Percentiles rank a stretch among this genome's conserved stretches.
Evolutionary conservation across 2,797 vertebrate species (phyloP).

Genomic region (Odontamblyopus rebecca): DNA sequence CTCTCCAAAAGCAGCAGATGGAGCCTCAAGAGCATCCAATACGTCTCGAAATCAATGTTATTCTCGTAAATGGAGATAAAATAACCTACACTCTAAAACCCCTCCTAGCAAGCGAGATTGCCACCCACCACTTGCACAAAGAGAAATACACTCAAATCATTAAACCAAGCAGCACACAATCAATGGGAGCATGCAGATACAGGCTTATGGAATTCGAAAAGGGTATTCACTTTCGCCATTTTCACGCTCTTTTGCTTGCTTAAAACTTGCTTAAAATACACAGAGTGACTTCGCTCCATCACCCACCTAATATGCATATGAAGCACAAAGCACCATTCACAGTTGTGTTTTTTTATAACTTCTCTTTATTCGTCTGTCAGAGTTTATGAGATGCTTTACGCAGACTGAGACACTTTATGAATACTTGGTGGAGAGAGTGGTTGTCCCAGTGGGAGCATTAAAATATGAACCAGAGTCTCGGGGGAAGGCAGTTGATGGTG

Average conservation of each 20-base stretch:
- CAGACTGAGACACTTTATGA: slow-evolving; percentile 32
- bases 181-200: slow-evolving; percentile 48
- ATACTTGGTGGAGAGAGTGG: slow-evolving; percentile 30
- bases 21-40: slow-evolving; percentile 46
- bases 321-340: neutral
- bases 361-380: slow-evolving; percentile 10
- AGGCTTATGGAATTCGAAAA: slow-evolving; percentile 26
- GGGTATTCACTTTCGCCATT: slow-evolving; percentile 37
- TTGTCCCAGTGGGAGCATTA: slow-evolving; percentile 44
- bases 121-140: slow-evolving; percentile 40
- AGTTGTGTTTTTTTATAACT: slow-evolving; percentile 17
- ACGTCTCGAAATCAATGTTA: slow-evolving; percentile 61
- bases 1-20: slow-evolving; percentile 44
- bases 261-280: slow-evolving; percentile 11
- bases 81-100: slow-evolving; percentile 48
- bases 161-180: slow-evolving; percentile 48
- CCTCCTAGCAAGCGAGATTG: slow-evolving; percentile 44
- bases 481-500: slow-evolving; percentile 49
- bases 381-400: slow-evolving; percentile 18
- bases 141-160: slow-evolving; percentile 52
- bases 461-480: slow-evolving; percentile 37
- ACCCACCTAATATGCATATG: slow-evolving; percentile 23
- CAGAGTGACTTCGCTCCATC: slow-evolving; percentile 15
- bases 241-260: slow-evolving; percentile 21
- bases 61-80: slow-evolving; percentile 61